Evolutionary conservation across 2,113 vertebrate species (phyloP), one percentile per base, ranked within the genome.

Genomic region (Gyps fulvus): DNA sequence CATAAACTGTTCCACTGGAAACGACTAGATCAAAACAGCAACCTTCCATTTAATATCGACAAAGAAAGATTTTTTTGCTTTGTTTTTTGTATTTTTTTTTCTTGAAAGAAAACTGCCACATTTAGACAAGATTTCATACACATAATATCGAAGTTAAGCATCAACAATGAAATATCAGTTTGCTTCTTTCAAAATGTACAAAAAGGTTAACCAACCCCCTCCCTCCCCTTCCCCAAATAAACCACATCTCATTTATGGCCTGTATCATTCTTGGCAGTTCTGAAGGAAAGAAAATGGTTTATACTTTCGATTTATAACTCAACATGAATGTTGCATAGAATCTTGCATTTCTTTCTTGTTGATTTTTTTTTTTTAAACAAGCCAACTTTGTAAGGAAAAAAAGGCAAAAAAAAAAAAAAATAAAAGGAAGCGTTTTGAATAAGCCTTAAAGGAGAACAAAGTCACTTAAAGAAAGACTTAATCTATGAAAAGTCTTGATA

Each of bases 241-340:
- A 98, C 94, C 97, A 98, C 97, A 96, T 95, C 87, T 98, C 88
- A 93, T 90, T 98, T 97, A 98, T 97, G 97, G 97, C 98, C 98
- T 98, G 97, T 95, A 97, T 92, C 85, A 95, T 91, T 98, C 96
- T 98, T 98, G 98, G 98, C 98, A 98, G 98, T 98, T 98, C 93
- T 95, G 85, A 97, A 97, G 95, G 86, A 96, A 98, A 97, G 91
- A 95, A 95, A 98, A 97, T 45, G 70, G 81, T 97, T 98, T 98
- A 97, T 97, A 98, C 97, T 98, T 98, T 98, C 97, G 95, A 73
- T 97, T 95, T 96, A 66, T 96, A 98, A 98, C 97, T 98, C 96
- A 97, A 97, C 93, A 92, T 77, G 95, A 98, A 97, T 97, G 98
- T 99, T 99, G 99, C 99, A 99, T 99, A 99, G 99, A 98, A 98